Base-by-base conservation (phyloP, 2,888 invertebrate species). In the Orchesella flavescens region DNA sequence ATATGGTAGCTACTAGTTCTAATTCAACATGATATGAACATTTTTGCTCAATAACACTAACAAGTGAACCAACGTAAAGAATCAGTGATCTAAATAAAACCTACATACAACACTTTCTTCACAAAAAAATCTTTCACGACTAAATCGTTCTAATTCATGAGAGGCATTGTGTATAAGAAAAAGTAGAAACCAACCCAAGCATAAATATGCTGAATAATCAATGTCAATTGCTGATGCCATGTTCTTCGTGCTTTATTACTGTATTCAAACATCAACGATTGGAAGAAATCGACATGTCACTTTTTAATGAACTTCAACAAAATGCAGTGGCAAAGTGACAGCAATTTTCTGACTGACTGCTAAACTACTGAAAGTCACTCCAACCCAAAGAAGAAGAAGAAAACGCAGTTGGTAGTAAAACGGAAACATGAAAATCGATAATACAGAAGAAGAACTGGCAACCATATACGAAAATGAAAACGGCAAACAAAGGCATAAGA, bases 191-290 rank as follows among this genome's bases (percentile, higher is more conserved):
- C 46, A 81, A 81, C 59, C 81, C 75, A 75, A 81, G 75, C 81
- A 81, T 55, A 81, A 81, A 81, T 81, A 23, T 75, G 81, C 81
- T 81, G 81, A 81, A 81, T 81, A 81, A 81, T 81, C 61, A 59
- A 74, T 81, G 81, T 81, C 81, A 81, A 75, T 81, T 81, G 81
- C n/a, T 59, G 68, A 74, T 59, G 43, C 65, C 44, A 55, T 65
- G 53, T 19, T 75, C 17, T 55, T 71, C 71, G 23, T 57, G 34
- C 57, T 71, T 34, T 71, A 71, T 34, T 71, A 71, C 57, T 71
- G 21, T 57, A 23, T 44, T 65, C 65, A 43, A 43, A 71, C 34
- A 12, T 49, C 15, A 71, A 34, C 55, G 53, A 57, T 43, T 49
- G 71, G 53, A 71, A 78, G 78, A 71, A 71, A 78, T 77, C 78